phyloP scores from a whole-genome alignment of 2,888 invertebrate species.

The Trachelus iudaicus region DNA sequence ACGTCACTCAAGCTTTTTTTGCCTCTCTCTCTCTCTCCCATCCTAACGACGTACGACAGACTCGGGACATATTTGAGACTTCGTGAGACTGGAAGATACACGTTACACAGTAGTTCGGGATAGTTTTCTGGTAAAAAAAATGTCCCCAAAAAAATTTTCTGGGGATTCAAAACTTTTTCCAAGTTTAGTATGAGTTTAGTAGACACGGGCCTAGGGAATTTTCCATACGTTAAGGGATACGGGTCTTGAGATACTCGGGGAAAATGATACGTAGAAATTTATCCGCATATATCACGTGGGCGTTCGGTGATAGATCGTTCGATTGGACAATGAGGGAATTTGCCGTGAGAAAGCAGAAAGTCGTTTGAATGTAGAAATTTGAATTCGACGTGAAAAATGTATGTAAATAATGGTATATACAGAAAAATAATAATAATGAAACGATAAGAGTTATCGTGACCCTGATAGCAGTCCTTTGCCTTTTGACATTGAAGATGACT shows the following conservation, averaged over 20 bases:
- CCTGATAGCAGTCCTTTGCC: neutral
- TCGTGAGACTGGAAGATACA: neutral
- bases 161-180: neutral
- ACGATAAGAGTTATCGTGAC: neutral
- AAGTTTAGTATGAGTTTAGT: too few relatives aligned
- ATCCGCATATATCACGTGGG: neutral
- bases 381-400: neutral
- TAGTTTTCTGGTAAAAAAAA: neutral
- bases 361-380: slow-evolving; percentile 18
- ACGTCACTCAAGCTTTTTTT: slow-evolving; percentile 20
- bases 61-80: neutral
- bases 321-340: slow-evolving; percentile 24
- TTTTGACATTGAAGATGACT: neutral
- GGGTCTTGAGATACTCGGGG: neutral
- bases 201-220: neutral
- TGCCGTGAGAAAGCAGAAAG: slow-evolving; percentile 45
- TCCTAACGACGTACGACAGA: neutral
- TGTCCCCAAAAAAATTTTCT: neutral
- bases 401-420: neutral
- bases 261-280: neutral
- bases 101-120: too few relatives aligned
- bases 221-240: neutral
- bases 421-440: neutral
- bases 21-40: neutral
- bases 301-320: neutral